Evolutionary conservation across 2,888 invertebrate species (phyloP), one percentile per base, ranked within the genome.

Genomic region (Dasysyrphus albostriatus): DNA sequence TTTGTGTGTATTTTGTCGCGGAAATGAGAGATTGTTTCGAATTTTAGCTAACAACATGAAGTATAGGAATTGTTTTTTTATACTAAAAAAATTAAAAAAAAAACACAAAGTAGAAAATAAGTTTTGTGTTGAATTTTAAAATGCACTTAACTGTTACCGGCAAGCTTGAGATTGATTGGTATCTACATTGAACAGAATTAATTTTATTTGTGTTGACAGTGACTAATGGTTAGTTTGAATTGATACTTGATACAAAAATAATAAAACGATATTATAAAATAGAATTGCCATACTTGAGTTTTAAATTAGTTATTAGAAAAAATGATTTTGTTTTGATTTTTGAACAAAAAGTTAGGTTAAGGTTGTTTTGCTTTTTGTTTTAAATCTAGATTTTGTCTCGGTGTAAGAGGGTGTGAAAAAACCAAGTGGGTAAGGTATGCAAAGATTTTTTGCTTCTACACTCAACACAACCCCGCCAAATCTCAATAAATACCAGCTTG

Each of bases 21-120:
- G 69, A 69, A 69, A 69, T 69, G 16, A 69, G 39, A 51, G n/a
- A 51, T 69, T 42, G 69, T 39, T 54, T 69, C 14, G 69, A 29
- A n/a, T 69, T 69, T 47, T 47, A 65, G 29, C 63, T 32, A 47
- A 65, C 65, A 24, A 10, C 32, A 32, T n/a, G 12, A 44, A 6
- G 65, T 14, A 24, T 24, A 42, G 42, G 8, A 61, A 29, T 61
- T 61, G 3, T 19, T 58, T 34, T 34, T 16, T 34, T 16, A 2
- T n/a, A 29, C 42, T n/a, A 4, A 44, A 24, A 61, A 42, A 61
- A 29, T 44, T n/a, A n/a, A n/a, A n/a, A n/a, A n/a, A n/a, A n/a
- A 29, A 14, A 42, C 24, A 29, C 1, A 8, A n/a, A 29, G n/a
- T 44, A n/a, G 5, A 32, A 12, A n/a, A 14, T 42, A n/a, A 34